Conservation (phyloP, 2,113 vertebrate species). For the Antechinus stuartii region DNA sequence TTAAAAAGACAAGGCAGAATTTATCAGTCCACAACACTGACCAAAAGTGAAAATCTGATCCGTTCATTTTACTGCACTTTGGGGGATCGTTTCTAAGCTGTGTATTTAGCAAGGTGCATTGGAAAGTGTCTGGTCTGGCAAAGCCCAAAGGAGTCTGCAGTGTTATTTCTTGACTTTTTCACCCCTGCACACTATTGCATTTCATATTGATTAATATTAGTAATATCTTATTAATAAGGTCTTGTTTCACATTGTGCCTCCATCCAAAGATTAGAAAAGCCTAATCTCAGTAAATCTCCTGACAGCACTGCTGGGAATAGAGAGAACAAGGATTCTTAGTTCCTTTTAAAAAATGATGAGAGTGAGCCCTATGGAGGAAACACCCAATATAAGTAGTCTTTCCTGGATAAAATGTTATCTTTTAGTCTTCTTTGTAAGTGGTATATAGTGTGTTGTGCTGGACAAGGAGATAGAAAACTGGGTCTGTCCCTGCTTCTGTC, state of each 20-base stretch:
- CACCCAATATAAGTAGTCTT: conserved; percentile 3
- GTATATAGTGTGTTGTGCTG: background rate
- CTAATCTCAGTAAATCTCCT: conserved; percentile 69
- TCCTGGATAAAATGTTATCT: background rate
- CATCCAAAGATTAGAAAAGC: conserved; percentile 57
- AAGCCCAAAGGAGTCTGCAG: conserved; percentile 57
- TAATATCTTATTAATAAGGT: conserved; percentile 79
- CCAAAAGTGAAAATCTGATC: conserved; percentile 69
- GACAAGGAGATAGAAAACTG: background rate
- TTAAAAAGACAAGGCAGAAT: conserved; percentile 65
- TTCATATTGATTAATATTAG: conserved; percentile 79
- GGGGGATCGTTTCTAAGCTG: conserved; percentile 67
- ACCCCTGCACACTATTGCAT: conserved; percentile 59
- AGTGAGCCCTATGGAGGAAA: background rate
- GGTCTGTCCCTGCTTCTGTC: background rate
- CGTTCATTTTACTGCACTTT: conserved; percentile 69
- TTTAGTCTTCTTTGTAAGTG: conserved; percentile 43
- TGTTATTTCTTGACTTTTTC: conserved; percentile 69
- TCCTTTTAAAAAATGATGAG: background rate
- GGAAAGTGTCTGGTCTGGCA: conserved; percentile 69
- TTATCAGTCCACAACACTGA: conserved; percentile 65
- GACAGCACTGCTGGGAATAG: conserved; percentile 67
- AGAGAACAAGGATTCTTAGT: conserved; percentile 50
- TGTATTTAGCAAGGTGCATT: conserved; percentile 70
- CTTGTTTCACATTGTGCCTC: conserved; percentile 70